Conservation (phyloP, 2,888 invertebrate genomes). For the Gymnosoma rotundatum region DNA sequence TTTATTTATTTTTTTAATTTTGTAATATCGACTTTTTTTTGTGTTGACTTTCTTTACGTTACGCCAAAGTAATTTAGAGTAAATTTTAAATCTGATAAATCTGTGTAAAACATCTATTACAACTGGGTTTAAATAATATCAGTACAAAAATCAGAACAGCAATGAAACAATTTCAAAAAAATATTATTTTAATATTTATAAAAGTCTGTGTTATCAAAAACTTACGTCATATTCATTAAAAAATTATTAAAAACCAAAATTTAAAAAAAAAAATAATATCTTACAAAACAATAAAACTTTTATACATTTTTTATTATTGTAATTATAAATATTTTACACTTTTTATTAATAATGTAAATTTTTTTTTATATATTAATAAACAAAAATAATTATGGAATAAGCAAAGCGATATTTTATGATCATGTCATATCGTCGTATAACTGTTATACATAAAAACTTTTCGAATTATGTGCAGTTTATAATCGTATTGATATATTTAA, state of each 20-base stretch:
- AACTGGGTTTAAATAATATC: not conserved
- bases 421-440: slow-evolving; percentile 63
- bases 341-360: slow-evolving; percentile 58
- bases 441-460: slow-evolving; percentile 57
- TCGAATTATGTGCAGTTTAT: slow-evolving; percentile 46
- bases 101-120: not conserved
- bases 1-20: no score
- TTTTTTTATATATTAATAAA: slow-evolving; percentile 47
- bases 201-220: slow-evolving; percentile 64
- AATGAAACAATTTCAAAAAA: slow-evolving; percentile 43
- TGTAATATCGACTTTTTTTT: no score
- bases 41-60: no score
- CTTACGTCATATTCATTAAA: slow-evolving; percentile 56
- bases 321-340: slow-evolving; percentile 68
- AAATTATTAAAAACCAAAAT: slow-evolving; percentile 23
- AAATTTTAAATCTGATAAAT: not conserved
- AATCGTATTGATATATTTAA: slow-evolving; percentile 19
- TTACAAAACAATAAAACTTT: slow-evolving; percentile 68
- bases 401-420: slow-evolving; percentile 52
- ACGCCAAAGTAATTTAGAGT: not conserved
- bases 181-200: slow-evolving; percentile 41
- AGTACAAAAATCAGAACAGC: not conserved
- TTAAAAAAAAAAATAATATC: slow-evolving; percentile 64
- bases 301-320: slow-evolving; percentile 68
- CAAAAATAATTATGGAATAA: slow-evolving; percentile 27